Percentiles rank a stretch among this genome's conserved stretches.
These are phyloP conservation scores for Nematolebias whitei DNA, from an alignment of 2,113 vertebrate species.

Conservation along the genomic window DNA sequence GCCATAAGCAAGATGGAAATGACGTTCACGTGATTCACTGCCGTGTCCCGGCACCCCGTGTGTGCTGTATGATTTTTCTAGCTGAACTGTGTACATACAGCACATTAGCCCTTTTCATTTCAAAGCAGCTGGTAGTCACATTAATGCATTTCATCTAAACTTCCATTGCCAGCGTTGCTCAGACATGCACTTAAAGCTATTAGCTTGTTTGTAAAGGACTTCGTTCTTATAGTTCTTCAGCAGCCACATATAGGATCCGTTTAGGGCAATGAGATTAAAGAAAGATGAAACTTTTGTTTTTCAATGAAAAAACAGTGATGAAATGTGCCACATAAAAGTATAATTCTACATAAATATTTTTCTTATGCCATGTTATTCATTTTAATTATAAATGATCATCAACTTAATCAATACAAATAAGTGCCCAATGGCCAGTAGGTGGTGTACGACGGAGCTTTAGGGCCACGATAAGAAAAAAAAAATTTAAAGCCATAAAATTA, in stretches of 20 bases:
- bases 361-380: no score
- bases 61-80: conserved; percentile 17
- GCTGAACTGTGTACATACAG: conserved; percentile 33
- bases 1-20: conserved; percentile 60
- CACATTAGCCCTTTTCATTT: conserved; percentile 44
- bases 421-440: background rate
- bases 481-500: no score
- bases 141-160: conserved; percentile 22
- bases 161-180: conserved; percentile 24
- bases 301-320: background rate
- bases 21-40: conserved; percentile 46
- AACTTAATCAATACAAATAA: no score
- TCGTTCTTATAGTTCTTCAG: conserved; percentile 1
- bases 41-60: background rate
- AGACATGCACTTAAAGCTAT: conserved; percentile 5
- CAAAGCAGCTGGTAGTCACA: conserved; percentile 42
- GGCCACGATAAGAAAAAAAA: no score
- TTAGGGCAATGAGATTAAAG: background rate
- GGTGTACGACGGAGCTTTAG: no score
- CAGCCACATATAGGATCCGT: background rate
- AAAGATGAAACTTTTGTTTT: conserved; percentile 3
- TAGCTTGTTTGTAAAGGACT: conserved; percentile 20
- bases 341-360: no score
- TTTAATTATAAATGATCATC: no score
- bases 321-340: background rate